Evolutionary conservation across 2,113 vertebrate species (phyloP), one percentile per base, ranked within the genome.

Genomic region (Urocitellus parryii): DNA sequence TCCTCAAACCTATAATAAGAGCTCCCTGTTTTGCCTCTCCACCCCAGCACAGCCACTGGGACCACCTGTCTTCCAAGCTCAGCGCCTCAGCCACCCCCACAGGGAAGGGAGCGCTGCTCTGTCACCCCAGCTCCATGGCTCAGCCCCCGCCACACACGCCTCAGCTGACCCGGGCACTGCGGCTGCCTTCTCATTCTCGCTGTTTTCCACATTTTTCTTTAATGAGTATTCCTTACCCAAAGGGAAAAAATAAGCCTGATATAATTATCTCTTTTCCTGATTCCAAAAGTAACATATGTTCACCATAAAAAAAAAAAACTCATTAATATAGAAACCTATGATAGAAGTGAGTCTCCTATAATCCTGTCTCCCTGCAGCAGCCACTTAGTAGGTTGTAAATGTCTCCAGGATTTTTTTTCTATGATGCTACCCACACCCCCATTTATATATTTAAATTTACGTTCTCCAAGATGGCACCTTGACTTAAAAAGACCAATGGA

Each of bases 201-300:
- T 76, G 18, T 73, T 90, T 92, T 45, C 79, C 67, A 72, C 48
- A 61, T 67, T 72, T 92, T 91, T 84, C 79, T 96, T 95, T 95
- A 93, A 84, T 81, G 90, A 91, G 42, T 68, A 89, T 67, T 86
- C n/a, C 73, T 94, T 91, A 91, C 39, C 93, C 67, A 89, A 72
- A 97, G 68, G 45, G 63, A 63, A 70, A 91, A 95, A 86, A 93
- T 67, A 32, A 94, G 68, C 37, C 72, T n/a, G 32, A 80, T 67
- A 70, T 58, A 91, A 95, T 95, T 95, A 95, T 87, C 68, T 89
- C 86, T 95, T 63, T 82, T 53, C 85, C 79, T 34, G 51, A 94
- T 89, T 96, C 58, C 65, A 45, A 96, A 96, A 94, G 79, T 68
- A 96, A 92, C 92, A 92, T 91, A 96, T 90, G 96, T 82, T 97